A percentile compares a stretch with the other conserved stretches of the same genome.
These are phyloP conservation scores for Lagocephalus sceleratus DNA, from an alignment of 2,797 vertebrate genomes.

Conservation along the genomic window DNA sequence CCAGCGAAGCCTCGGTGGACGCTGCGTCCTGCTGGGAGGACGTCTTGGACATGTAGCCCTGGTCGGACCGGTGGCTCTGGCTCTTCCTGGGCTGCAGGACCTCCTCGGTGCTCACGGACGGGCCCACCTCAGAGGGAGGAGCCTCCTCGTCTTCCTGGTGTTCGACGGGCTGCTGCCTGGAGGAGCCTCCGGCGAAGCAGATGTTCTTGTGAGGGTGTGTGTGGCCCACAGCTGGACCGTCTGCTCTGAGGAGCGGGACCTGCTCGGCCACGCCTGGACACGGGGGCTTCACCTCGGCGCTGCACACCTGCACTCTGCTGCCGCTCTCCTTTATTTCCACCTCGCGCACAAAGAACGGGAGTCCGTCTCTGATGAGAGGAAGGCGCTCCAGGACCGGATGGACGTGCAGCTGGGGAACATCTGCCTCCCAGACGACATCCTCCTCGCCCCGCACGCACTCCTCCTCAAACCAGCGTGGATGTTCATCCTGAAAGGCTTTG, in stretches of 20 bases:
- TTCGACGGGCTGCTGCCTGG: constrained; percentile 18
- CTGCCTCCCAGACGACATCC: constrained; percentile 50
- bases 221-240: background rate
- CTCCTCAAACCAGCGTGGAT: constrained; percentile 86
- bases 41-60: constrained; percentile 86
- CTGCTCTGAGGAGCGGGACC: constrained; percentile 52
- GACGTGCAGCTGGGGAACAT: constrained; percentile 9
- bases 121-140: constrained; percentile 3
- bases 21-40: constrained; percentile 69
- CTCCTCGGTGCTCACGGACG: constrained; percentile 45
- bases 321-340: constrained; percentile 35
- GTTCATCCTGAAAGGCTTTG: constrained; percentile 76
- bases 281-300: constrained; percentile 58
- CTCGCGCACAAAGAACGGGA: constrained; percentile 36
- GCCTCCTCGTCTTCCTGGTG: constrained; percentile 35
- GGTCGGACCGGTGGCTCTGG: constrained; percentile 84
- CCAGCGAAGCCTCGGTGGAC: constrained; percentile 63
- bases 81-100: constrained; percentile 62
- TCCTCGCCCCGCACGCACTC: constrained; percentile 72
- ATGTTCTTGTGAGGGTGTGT: constrained; percentile 10
- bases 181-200: constrained; percentile 5
- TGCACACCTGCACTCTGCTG: constrained; percentile 42
- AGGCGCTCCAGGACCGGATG: constrained; percentile 50
- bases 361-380: constrained; percentile 47
- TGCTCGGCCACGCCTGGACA: constrained; percentile 38